Evolutionary conservation across 2,797 vertebrate genomes (phyloP).

Genomic region (Malacoraja senta): DNA sequence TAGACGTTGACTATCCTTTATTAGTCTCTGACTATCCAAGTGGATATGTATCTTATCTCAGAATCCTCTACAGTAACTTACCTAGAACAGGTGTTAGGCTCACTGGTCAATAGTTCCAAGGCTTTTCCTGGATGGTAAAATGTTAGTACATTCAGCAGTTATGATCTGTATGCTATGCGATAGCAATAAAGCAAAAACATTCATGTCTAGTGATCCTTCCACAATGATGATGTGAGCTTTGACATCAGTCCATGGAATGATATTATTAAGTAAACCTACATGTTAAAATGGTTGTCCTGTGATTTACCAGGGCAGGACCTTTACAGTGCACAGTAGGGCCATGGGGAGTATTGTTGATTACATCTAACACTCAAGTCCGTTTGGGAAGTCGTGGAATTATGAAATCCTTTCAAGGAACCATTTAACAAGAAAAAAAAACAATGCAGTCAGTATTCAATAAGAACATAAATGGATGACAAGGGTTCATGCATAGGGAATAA

Average conservation of each 20-base stretch:
- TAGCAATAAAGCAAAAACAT: not conserved
- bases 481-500: not conserved
- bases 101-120: too few species aligned
- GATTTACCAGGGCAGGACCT: not conserved
- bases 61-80: too few species aligned
- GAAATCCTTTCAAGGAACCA: not conserved
- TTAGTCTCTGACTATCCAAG: too few species aligned
- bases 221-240: not conserved
- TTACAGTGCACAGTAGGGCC: too few species aligned
- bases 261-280: not conserved
- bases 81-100: too few species aligned
- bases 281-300: not conserved
- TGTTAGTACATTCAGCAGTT: not conserved
- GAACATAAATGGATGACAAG: not conserved
- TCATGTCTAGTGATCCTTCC: not conserved
- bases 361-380: not conserved
- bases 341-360: not conserved
- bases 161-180: not conserved
- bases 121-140: not conserved
- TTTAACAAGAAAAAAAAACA: not conserved
- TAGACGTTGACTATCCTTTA: too few species aligned
- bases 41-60: too few species aligned
- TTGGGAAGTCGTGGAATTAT: not conserved
- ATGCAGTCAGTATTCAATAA: not conserved
- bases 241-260: too few species aligned